These are phyloP conservation scores for Pollimyrus isidori DNA, from an alignment of 2,113 vertebrate genomes.

Conservation along the genomic window DNA sequence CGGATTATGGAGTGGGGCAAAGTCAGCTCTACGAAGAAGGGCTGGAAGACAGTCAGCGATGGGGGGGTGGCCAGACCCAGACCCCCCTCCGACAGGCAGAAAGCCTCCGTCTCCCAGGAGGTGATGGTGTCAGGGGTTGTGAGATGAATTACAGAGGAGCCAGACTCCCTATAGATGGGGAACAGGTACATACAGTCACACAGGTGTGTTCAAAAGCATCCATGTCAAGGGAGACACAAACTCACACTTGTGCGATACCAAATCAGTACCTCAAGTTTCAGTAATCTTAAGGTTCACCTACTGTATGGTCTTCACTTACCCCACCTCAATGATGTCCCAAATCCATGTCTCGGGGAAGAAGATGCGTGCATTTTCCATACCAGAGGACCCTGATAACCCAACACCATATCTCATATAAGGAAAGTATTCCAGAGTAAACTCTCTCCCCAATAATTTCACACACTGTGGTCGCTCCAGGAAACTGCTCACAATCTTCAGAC, in stretches of 20 bases:
- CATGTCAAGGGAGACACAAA: not conserved
- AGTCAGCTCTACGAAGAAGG: constrained; percentile 76
- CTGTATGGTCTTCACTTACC: constrained; percentile 60
- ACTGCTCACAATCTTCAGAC: not conserved
- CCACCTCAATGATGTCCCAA: constrained; percentile 62
- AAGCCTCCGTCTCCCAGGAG: constrained; percentile 72
- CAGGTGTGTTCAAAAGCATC: not conserved
- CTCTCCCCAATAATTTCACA: fast-evolving
- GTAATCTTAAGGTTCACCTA: not conserved
- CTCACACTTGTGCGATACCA: not conserved
- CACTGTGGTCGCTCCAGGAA: fast-evolving
- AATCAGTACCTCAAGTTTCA: not conserved
- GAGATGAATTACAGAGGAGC: constrained; percentile 50
- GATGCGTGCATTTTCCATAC: constrained; percentile 50
- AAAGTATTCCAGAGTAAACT: fast-evolving
- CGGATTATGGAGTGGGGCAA: constrained; percentile 78
- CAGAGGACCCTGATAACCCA: not conserved
- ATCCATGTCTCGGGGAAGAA: constrained; percentile 82
- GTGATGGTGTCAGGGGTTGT: constrained; percentile 79
- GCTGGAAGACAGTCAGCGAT: constrained; percentile 69
- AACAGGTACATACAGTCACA: constrained; percentile 5
- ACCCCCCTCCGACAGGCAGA: constrained; percentile 69
- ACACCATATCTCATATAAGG: not conserved
- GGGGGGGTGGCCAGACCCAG: constrained; percentile 68
- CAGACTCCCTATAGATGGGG: constrained; percentile 53